A percentile compares a stretch with the other conserved stretches of the same genome.
These are phyloP conservation scores for Crotalus tigris DNA, from an alignment of 2,113 vertebrate genomes.

Conservation along the genomic window DNA sequence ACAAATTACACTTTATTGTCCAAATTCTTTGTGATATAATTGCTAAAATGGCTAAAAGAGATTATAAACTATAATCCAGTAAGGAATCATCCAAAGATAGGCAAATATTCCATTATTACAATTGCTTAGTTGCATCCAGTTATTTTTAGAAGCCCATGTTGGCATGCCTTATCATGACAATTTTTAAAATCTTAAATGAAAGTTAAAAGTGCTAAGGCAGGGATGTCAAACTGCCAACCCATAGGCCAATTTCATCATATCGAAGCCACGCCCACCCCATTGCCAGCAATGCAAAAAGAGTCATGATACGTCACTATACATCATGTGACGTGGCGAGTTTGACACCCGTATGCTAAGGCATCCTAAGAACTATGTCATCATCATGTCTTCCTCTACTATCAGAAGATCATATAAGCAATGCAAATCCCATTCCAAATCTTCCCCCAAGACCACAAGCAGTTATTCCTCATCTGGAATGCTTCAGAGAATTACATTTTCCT, in stretches of 20 bases:
- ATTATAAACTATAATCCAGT: neutral
- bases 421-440: neutral
- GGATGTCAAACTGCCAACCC: too few relatives aligned
- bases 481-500: neutral
- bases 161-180: neutral
- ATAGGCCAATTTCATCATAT: too few relatives aligned
- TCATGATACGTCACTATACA: too few relatives aligned
- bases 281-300: too few relatives aligned
- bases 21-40: neutral
- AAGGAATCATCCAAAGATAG: neutral
- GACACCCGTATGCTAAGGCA: neutral
- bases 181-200: neutral
- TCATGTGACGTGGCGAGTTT: too few relatives aligned
- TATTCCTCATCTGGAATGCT: neutral
- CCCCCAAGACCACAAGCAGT: neutral
- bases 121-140: neutral
- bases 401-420: constrained; percentile 1
- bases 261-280: too few relatives aligned
- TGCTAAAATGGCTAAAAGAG: neutral
- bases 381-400: neutral
- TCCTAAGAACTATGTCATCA: neutral
- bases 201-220: neutral
- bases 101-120: neutral
- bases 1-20: constrained; percentile 19
- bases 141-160: constrained; percentile 1